Conservation (phyloP, 2,113 vertebrate species). For the Silurus meridionalis region DNA sequence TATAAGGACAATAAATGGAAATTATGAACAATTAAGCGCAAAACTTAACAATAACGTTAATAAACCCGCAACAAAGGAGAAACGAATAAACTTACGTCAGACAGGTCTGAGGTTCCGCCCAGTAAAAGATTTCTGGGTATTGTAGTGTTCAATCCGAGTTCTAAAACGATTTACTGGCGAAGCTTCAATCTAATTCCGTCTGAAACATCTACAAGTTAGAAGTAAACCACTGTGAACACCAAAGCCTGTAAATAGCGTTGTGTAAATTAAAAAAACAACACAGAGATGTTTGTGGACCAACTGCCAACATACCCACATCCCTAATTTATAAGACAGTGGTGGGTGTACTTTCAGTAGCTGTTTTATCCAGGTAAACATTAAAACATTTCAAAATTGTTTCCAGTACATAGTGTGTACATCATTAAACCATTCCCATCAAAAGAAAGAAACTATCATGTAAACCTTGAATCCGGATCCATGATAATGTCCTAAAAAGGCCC, state of each 20-base stretch:
- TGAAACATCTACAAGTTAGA: not conserved
- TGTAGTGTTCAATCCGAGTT: constrained; percentile 5
- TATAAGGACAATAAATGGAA: not conserved
- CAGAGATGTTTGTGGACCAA: not conserved
- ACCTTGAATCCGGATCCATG: too few species aligned
- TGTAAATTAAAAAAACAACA: too few species aligned
- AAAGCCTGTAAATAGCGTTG: not conserved
- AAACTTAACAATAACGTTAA: not conserved
- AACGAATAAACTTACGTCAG: constrained; percentile 47
- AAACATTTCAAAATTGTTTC: too few species aligned
- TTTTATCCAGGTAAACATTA: too few species aligned
- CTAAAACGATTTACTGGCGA: not conserved
- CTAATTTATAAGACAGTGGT: not conserved
- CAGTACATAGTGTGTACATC: too few species aligned
- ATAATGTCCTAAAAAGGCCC: too few species aligned
- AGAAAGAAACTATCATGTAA: too few species aligned
- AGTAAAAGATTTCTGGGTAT: constrained; percentile 36
- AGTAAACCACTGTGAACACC: not conserved
- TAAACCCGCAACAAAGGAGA: constrained; percentile 15
- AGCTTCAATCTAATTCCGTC: not conserved
- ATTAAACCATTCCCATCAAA: too few species aligned
- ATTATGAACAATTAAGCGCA: not conserved
- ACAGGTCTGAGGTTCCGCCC: constrained; percentile 12
- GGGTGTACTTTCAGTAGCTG: too few species aligned
- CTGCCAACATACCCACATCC: not conserved